Base-by-base conservation (phyloP, 2,888 invertebrate species). In the Chymomyza fuscimana region DNA sequence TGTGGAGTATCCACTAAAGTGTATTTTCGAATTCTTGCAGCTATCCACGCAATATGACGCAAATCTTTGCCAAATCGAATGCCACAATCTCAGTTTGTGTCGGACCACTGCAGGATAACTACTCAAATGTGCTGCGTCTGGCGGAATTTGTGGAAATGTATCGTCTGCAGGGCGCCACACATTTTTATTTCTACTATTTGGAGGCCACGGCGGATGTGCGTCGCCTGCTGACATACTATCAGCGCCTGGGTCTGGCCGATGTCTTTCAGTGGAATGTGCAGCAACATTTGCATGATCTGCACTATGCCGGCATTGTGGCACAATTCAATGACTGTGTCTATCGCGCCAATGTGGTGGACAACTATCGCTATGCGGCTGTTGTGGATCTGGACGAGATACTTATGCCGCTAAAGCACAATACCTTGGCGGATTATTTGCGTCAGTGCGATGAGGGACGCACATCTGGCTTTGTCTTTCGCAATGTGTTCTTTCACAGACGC, bases 251-350 rank as follows among this genome's bases (percentile, higher is more conserved):
- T 0, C 36, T 90, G 12, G 92, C 90, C 2, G 90, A 92, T 12
- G 81, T 92, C 22, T 89, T 93, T 9, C 89, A 89, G 1, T 93
- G 93, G 93, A 89, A 92, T 74, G 80, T 92, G 40, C 69, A 87
- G 4, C 86, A 91, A 6, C 78, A 86, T 54, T 78, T 89, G 29
- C 88, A 92, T 67, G 92, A 93, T 25, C 79, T 93, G 0, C 90
- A 92, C 64, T 90, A 91, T 2, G 96, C 96, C 86, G 97, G 97
- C 0, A 94, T 96, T 74, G 97, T 97, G 90, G 97, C 97, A 0
- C 97, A 97, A 52, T 94, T 97, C 86, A 97, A 98, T 92, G 97
- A 98, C 92, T 98, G 98, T 91, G 93, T 97, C 16, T 97, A 97
- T 92, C 94, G 97, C 77, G 96, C 96, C 65, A 97, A 97, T 95